Evolutionary conservation across 2,888 invertebrate species (phyloP), one percentile per base, ranked within the genome.

Genomic region (Merodon equestris): DNA sequence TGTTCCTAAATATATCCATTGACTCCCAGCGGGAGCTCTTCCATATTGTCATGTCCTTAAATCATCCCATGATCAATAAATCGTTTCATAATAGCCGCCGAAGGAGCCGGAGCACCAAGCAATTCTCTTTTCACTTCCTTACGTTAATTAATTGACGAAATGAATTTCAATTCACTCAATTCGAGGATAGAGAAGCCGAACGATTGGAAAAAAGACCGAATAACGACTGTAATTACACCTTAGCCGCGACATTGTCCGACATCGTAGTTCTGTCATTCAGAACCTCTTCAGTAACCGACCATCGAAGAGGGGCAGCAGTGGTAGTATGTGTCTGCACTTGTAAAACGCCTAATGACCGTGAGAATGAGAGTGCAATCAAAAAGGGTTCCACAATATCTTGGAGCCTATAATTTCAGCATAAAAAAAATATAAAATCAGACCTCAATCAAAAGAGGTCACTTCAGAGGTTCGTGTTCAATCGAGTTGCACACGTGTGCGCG

Each of bases 261-360:
- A 40, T 19, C 17, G 17, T 4, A 2, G 27, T n/a, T n/a, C n/a
- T n/a, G n/a, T 27, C 27, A 2, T 27, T 27, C 27, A 27, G 2
- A 27, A 27, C 27, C 27, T 51, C 51, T 61, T 47, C 27, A 63
- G 50, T 42, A 50, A 51, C 63, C 63, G 38, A 51, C 42, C 12
- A 2, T 27, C 14, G 10, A 40, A 27, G 9, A 9, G 34, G 45
- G 12, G 27, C 27, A 27, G 7, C 27, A 27, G 27, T 4, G 7
- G 27, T 4, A 27, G 27, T 7, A 7, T 27, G 27, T 4, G 27
- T 27, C 3, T 27, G 27, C 27, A 7, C 27, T 27, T 27, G 27
- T 27, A 27, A 27, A 64, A 53, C 38, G 36, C 53, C 36, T 64
- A 64, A 64, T 64, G 64, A 64, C 45, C 64, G 64, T 64, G 64